Base-by-base conservation (phyloP, 2,113 vertebrate genomes). In the Otocyon megalotis region DNA sequence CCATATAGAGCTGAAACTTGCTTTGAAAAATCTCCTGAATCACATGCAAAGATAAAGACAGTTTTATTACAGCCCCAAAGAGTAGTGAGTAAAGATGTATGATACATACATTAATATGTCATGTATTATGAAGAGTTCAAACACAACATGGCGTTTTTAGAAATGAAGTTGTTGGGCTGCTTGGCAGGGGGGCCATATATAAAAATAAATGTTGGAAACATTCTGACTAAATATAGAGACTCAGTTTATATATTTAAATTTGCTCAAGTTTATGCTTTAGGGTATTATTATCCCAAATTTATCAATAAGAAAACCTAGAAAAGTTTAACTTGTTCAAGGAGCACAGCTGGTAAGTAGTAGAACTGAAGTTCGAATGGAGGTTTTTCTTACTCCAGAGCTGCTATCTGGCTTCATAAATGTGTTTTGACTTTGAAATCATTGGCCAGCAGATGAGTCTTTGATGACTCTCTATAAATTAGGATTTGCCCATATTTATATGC, bases 201-300 rank as follows among this genome's bases (percentile, higher is more conserved):
- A 86, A 71, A 96, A 96, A 72, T 37, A 81, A 92, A 88, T 81
- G n/a, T 54, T 92, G 63, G 93, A 94, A 92, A 87, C 8, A 30
- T 89, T 53, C 60, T 85, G 53, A 85, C 60, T 82, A 85, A 89
- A 77, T 79, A 91, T 53, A 35, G 32, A 80, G 67, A 54, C 17
- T 65, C 9, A 91, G 50, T 71, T 32, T 58, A 80, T 24, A 76
- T 53, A 95, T 83, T 90, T 94, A 63, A 88, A 77, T 90, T 77
- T 95, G n/a, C 56, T 76, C 28, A 53, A 53, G 20, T 95, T 69
- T 96, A 50, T 90, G 43, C 2, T 65, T 48, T 48, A 93, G n/a
- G 72, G 20, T 86, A 72, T 88, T 93, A 37, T 96, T 84, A 89
- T n/a, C 48, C n/a, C 37, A 82, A 91, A 72, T 32, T 93, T 54